Percentiles rank a stretch among this genome's conserved stretches.
Conservation (phyloP, 2,797 vertebrate genomes). For the Melanotaenia maccullochi region DNA sequence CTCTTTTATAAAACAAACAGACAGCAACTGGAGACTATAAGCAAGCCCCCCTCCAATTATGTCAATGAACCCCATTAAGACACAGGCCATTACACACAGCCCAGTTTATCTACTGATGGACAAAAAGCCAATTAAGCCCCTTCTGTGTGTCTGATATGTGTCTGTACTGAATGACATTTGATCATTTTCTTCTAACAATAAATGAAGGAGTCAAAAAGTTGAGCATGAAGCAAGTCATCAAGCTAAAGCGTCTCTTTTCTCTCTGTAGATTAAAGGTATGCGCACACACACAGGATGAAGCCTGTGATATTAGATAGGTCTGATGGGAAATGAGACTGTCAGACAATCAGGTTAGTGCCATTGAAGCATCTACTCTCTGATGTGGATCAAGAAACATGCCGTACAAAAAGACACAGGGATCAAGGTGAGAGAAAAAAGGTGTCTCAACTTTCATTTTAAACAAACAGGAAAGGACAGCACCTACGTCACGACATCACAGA, state of each 20-base stretch:
- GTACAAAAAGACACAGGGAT: conserved; percentile 13
- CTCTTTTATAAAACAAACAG: conserved; percentile 60
- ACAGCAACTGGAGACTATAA: conserved; percentile 37
- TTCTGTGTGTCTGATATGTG: conserved; percentile 10
- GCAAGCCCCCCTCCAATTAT: conserved; percentile 52
- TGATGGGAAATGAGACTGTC: conserved; percentile 68
- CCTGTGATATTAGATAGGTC: conserved; percentile 64
- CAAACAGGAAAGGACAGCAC: conserved; percentile 6
- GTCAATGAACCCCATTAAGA: conserved; percentile 52
- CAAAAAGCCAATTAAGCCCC: conserved; percentile 57
- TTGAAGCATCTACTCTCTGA: conserved; percentile 34
- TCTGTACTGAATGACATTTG: conserved; percentile 37
- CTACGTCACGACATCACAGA: not conserved
- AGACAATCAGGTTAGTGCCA: conserved; percentile 58
- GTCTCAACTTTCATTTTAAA: conserved; percentile 31
- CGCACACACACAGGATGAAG: conserved; percentile 11
- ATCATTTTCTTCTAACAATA: conserved; percentile 46
- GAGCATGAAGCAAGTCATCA: conserved; percentile 44
- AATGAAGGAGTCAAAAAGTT: conserved; percentile 34
- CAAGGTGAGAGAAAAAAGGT: not conserved
- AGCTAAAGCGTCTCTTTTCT: conserved; percentile 28
- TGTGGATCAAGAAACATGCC: conserved; percentile 58
- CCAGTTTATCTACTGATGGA: conserved; percentile 62
- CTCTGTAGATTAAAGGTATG: not conserved
- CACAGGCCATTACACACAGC: conserved; percentile 67